Evolutionary conservation across 2,797 vertebrate genomes (phyloP).

Genomic region (Cirrhinus mrigala): DNA sequence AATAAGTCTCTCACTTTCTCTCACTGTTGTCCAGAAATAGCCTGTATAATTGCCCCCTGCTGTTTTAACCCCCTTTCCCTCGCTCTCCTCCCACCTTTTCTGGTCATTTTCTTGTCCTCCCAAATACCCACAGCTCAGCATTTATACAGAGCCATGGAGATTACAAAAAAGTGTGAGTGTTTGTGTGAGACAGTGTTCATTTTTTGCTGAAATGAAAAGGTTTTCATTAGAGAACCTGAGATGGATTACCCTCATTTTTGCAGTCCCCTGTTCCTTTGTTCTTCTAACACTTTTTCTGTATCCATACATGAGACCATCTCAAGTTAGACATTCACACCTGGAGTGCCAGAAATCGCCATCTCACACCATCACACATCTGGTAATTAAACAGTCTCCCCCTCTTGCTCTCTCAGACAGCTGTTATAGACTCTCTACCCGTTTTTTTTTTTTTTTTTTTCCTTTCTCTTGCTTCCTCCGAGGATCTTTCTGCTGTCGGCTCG

Average conservation of each 20-base stretch:
- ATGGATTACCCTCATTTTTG: constrained; percentile 2
- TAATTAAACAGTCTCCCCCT: constrained; percentile 41
- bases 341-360: constrained; percentile 47
- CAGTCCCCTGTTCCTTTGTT: constrained; percentile 18
- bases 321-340: constrained; percentile 46
- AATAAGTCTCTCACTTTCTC: constrained; percentile 34
- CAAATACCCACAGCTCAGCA: constrained; percentile 18
- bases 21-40: constrained; percentile 28
- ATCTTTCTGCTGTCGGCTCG: constrained; percentile 27
- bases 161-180: constrained; percentile 5
- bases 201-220: constrained; percentile 13
- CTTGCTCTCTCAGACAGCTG: constrained; percentile 28
- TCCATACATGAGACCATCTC: constrained; percentile 7
- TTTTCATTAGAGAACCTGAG: constrained; percentile 24
- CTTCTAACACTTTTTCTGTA: constrained; percentile 12
- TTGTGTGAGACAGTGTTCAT: neutral
- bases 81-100: neutral
- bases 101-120: constrained; percentile 21
- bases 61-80: constrained; percentile 21
- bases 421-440: constrained; percentile 22
- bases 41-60: constrained; percentile 42
- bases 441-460: neutral
- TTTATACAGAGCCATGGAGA: constrained; percentile 19
- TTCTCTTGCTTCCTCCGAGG: neutral
- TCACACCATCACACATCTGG: constrained; percentile 46